Base-by-base conservation (phyloP, 64 coral and sea anemone genomes). In the Exaiptasia diaphana region DNA sequence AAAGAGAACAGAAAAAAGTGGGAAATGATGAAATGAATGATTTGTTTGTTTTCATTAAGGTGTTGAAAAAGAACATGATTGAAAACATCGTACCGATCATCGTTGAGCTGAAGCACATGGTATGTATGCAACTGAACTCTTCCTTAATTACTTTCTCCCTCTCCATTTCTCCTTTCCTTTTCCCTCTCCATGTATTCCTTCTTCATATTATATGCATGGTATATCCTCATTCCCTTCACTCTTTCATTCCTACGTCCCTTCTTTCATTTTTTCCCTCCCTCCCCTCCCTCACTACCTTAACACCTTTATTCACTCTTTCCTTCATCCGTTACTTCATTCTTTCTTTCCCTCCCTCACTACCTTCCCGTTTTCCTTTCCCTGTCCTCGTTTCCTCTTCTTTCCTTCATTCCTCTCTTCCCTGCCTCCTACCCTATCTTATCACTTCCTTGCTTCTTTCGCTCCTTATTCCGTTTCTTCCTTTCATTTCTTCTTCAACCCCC, bases 61-160 rank as follows among this genome's bases (percentile, higher is more conserved):
- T 99, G 1, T 29, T 99, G 15, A 99, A 99, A 59, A 99, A 99
- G 64, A 99, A 99, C 71, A 99, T 99, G 95, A 91, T 99, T 29
- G 95, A 99, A 41, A 99, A 99, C 29, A 99, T 99, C 59, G 84
- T 99, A 54, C 95, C 95, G 5, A 99, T 99, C 7, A 99, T 99
- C 41, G 93, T 99, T 26, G 95, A 99, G 52, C 68, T 99, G 14
- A 99, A 99, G 50, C 90, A 93, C 59, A 89, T 99, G 95, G 95
- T 99, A 78, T 84, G 68, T 87, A 3, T 40, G 17, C 18, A 14
- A 7, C 20, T 53, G 2, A 14, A 20, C 23, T 1, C 50, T 53
- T 53, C 2, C 3, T 53, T 53, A 2, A 14, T 53, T 53, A 22
- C 50, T 53, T 53, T 14, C 50, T 53, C 18, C 7, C 45, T 49